These are phyloP conservation scores for Momotus momota DNA, from an alignment of 2,797 vertebrate genomes.

Conservation along the genomic window DNA sequence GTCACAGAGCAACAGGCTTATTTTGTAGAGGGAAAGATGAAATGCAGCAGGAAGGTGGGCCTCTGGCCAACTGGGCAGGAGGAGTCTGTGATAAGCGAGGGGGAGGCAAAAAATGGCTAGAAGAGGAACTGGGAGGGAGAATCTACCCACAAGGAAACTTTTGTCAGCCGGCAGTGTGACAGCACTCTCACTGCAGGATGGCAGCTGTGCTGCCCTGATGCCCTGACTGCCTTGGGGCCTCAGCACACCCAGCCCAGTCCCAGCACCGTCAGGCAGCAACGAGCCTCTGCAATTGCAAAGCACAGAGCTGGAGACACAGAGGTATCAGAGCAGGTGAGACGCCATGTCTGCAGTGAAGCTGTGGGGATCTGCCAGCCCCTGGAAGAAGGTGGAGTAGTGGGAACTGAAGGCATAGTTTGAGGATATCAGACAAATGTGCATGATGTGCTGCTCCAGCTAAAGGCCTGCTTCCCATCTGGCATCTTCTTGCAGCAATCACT, in stretches of 20 bases:
- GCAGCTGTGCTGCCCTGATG: neutral
- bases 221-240: neutral
- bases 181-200: neutral
- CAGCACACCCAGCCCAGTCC: neutral
- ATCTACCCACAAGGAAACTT: conserved; percentile 12
- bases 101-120: neutral
- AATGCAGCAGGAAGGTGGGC: neutral
- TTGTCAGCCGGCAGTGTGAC: neutral
- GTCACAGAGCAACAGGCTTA: fast-evolving
- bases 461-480: neutral
- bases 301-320: fast-evolving
- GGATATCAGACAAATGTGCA: neutral
- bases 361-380: neutral
- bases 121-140: conserved; percentile 32
- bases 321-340: neutral
- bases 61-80: neutral
- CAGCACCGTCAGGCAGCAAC: fast-evolving
- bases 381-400: neutral
- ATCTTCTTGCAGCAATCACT: neutral
- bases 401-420: neutral
- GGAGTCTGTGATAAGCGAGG: neutral
- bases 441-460: neutral
- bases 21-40: neutral
- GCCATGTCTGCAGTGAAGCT: neutral
- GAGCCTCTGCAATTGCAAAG: neutral